Percentiles rank a stretch among this genome's conserved stretches.
Evolutionary conservation across 2,888 invertebrate genomes (phyloP).

Genomic region (Ptilodon capucinus): DNA sequence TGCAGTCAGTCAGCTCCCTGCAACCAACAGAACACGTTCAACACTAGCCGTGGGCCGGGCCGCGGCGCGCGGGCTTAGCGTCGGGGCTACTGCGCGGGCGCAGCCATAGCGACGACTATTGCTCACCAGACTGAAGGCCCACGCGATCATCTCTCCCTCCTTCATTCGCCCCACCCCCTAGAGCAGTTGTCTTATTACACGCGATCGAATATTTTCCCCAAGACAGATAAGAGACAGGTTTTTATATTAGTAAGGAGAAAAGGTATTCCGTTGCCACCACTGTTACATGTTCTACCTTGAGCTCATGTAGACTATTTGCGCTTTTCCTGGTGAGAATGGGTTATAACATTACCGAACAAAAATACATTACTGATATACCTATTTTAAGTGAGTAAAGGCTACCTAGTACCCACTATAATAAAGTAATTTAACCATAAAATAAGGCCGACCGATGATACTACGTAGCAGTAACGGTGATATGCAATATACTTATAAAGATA

Average conservation of each 20-base stretch:
- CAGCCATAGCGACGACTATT: conserved; percentile 51
- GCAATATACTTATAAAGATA: too few species aligned
- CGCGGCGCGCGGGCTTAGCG: conserved; percentile 47
- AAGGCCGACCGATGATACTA: too few species aligned
- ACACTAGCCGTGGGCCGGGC: conserved; percentile 51
- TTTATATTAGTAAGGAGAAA: neutral
- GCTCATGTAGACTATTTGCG: conserved; percentile 1
- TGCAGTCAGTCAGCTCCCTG: conserved; percentile 70
- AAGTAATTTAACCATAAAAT: too few species aligned
- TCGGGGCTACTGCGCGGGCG: conserved; percentile 54
- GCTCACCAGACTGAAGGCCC: conserved; percentile 27
- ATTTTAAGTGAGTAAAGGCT: too few species aligned
- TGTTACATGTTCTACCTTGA: neutral
- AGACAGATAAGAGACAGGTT: neutral
- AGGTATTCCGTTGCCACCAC: neutral
- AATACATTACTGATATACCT: too few species aligned
- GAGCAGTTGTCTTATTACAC: neutral
- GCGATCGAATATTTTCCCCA: neutral
- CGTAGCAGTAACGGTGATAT: too few species aligned
- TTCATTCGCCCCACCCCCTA: conserved; percentile 6
- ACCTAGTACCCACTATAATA: too few species aligned
- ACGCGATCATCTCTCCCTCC: conserved; percentile 7
- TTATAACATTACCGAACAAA: too few species aligned
- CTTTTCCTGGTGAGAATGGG: too few species aligned
- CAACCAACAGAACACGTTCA: conserved; percentile 73